Conservation (phyloP, 2,797 vertebrate species). For the Hylomyscus alleni region DNA sequence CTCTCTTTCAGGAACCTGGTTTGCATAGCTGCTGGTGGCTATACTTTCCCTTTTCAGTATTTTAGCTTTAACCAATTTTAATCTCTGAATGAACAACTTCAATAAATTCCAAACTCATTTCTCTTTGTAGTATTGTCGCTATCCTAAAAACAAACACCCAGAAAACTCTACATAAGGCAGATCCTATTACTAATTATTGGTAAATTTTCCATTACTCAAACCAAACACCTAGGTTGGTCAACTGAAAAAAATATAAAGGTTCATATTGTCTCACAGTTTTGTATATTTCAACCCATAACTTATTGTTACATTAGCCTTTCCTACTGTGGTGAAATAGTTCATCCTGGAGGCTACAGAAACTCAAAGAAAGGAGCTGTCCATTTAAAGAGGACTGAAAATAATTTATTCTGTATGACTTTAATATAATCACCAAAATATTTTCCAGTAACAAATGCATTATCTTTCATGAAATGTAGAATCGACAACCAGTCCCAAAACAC, state of each 20-base stretch:
- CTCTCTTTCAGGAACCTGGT: too few species aligned
- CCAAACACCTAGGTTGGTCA: not conserved
- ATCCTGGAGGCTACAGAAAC: not conserved
- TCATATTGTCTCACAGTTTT: not conserved
- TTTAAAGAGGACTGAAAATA: not conserved
- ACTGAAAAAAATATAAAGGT: not conserved
- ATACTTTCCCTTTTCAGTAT: rapidly evolving
- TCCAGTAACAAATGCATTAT: not conserved
- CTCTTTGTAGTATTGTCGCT: not conserved
- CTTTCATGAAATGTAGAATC: not conserved
- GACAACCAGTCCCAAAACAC: too few species aligned
- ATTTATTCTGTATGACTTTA: not conserved
- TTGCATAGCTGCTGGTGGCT: too few species aligned
- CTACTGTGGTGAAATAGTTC: not conserved
- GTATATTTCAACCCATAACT: rapidly evolving
- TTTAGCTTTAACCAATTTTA: not conserved
- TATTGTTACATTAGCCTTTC: too few species aligned
- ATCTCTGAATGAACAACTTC: not conserved
- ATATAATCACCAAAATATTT: constrained; percentile 11
- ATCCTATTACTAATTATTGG: not conserved
- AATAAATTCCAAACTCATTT: not conserved
- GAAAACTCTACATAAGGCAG: not conserved
- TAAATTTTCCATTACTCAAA: not conserved
- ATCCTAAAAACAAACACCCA: not conserved
- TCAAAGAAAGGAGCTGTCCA: not conserved